Base-by-base conservation (phyloP, 2,888 invertebrate genomes). In the Orgyia antiqua region DNA sequence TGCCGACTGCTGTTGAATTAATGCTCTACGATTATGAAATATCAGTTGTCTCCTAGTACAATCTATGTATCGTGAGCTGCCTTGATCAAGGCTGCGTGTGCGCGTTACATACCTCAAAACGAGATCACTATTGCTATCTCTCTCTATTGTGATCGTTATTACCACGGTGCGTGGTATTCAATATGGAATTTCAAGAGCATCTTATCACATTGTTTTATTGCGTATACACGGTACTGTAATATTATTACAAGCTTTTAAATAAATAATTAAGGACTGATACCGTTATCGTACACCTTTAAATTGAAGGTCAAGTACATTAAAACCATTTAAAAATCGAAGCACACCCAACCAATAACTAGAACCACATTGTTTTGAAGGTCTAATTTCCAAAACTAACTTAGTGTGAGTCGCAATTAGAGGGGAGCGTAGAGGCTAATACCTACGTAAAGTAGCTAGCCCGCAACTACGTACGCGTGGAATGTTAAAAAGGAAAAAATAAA, bases 51-150 rank as follows among this genome's bases (percentile, higher is more conserved):
- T 40, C 31, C 30, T 31, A 33, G 24, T 35, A 28, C n/a, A 31
- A 27, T 31, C 35, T 28, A 32, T 25, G 24, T 17, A 29, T 37
- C 34, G 39, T 33, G 34, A 36, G 39, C 34, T 49, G 34, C 61
- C 61, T 66, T 66, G 60, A 55, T 49, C 66, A 68, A 69, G 68
- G 67, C 50, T 59, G 57, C 39, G 39, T 42, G 47, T 53, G 52
- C 52, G 42, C 42, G 38, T 55, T 54, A 55, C 67, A 68, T 66
- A 49, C 68, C 64, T 31, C 41, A 42, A 46, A 53, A 57, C 52
- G 41, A 64, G 53, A 64, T 55, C 50, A 45, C 31, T 61, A 63
- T 58, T 53, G 47, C 49, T 42, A 9, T 62, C 61, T 46, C 60
- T 49, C 38, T 63, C 53, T 42, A 33, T 37, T 43, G 32, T 35